Base-by-base conservation (phyloP, 2,888 invertebrate species). In the Yponomeuta sedellus region DNA sequence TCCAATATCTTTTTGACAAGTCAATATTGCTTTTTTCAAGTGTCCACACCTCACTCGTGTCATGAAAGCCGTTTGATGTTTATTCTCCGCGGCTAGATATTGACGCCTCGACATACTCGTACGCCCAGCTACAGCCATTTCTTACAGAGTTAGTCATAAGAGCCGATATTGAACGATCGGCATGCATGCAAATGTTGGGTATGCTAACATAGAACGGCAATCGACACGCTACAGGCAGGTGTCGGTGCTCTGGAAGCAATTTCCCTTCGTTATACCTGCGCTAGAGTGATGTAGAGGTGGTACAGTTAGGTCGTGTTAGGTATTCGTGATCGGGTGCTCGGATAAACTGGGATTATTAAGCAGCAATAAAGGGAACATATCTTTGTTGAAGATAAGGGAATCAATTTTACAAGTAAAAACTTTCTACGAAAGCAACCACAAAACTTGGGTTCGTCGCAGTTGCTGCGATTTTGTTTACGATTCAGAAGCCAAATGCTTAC, bases 181-280 rank as follows among this genome's bases (percentile, higher is more conserved):
- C 16, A 16, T 52, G 16, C 16, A 52, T 52, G 12, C 44, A 52
- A 52, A 52, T 52, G 44, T 16, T 52, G 44, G 44, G 5, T 52
- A 16, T 52, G 16, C 44, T 16, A 12, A 52, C 44, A 52, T 12
- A 16, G 44, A 5, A 52, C 44, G 44, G 16, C 44, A 52, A 52
- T 52, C 44, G 44, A 52, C 44, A 52, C 44, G 44, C 44, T 52
- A 12, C 44, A 16, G 44, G 44, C 44, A 52, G 44, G 44, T 52
- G 44, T 52, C 44, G 12, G 16, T 16, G 44, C 44, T 34, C 34
- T 52, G 44, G 44, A 52, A 52, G 44, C 44, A 52, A 52, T 52
- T 52, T 52, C 44, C 44, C 44, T 52, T 52, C 44, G 44, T 52
- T 52, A 52, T 52, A 52, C 44, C 44, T 52, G 44, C 44, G 44